Evolutionary conservation across 2,888 invertebrate species (phyloP).

Genomic region (Tolmerus cingulatus): DNA sequence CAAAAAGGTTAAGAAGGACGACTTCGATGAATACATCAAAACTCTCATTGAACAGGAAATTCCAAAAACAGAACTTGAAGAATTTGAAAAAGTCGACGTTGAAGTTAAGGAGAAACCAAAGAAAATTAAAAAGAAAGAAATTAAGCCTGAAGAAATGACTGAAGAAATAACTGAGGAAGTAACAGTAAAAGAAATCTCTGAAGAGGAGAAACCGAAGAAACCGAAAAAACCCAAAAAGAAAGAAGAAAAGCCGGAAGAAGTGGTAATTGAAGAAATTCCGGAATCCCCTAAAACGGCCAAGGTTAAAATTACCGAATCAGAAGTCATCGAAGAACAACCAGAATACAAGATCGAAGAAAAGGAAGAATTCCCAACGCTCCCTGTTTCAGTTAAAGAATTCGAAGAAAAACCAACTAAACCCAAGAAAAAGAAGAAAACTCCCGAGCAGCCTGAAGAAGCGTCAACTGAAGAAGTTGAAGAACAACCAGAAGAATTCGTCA

Average conservation of each 20-base stretch:
- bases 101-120: constrained; percentile 47
- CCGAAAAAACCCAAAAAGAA: constrained; percentile 54
- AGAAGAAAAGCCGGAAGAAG: constrained; percentile 50
- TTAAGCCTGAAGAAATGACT: background rate
- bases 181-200: constrained; percentile 57
- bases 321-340: constrained; percentile 48
- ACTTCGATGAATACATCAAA: constrained; percentile 57
- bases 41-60: constrained; percentile 57
- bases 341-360: background rate
- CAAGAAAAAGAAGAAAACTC: constrained; percentile 17
- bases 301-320: constrained; percentile 27
- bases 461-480: constrained; percentile 51
- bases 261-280: constrained; percentile 50
- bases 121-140: constrained; percentile 19
- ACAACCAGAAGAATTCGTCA: constrained; percentile 54
- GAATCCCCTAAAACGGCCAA: constrained; percentile 51
- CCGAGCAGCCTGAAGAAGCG: constrained; percentile 52
- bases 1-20: constrained; percentile 58
- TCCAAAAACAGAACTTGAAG: constrained; percentile 60
- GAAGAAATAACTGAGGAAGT: background rate
- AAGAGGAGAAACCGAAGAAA: constrained; percentile 55
- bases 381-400: constrained; percentile 14
- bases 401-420: constrained; percentile 36
- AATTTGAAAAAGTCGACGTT: constrained; percentile 60
- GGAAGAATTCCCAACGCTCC: background rate